These are phyloP conservation scores for Eospalax fontanierii DNA, from an alignment of 2,797 vertebrate species.

Conservation along the genomic window DNA sequence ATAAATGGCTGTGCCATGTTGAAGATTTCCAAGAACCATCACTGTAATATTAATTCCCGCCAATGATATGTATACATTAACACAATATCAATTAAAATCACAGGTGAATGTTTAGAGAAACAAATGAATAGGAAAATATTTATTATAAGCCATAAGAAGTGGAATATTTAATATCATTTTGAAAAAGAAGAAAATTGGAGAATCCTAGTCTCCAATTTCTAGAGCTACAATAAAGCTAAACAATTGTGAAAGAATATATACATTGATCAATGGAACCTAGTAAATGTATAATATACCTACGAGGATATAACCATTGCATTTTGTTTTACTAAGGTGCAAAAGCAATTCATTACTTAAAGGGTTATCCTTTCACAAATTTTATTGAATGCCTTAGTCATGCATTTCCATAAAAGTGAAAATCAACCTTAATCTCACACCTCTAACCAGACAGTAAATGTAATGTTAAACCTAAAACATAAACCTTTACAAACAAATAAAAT, in stretches of 20 bases:
- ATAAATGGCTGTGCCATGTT: not conserved
- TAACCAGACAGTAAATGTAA: too few species aligned
- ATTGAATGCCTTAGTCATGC: too few species aligned
- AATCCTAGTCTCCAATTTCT: slow-evolving; percentile 2
- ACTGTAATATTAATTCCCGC: not conserved
- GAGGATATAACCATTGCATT: too few species aligned
- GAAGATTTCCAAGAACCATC: not conserved
- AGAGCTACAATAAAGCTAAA: not conserved
- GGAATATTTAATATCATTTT: slow-evolving; percentile 1
- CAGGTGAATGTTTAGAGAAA: not conserved
- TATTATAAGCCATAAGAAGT: not conserved
- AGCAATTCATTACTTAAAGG: too few species aligned
- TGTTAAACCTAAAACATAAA: too few species aligned
- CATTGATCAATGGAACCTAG: not conserved
- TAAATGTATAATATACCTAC: not conserved
- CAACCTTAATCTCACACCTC: too few species aligned
- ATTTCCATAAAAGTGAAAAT: too few species aligned
- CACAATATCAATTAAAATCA: slow-evolving; percentile 20
- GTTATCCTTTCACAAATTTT: too few species aligned
- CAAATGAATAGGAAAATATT: slow-evolving; percentile 17
- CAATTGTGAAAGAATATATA: slow-evolving; percentile 9
- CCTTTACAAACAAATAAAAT: too few species aligned
- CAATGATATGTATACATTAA: slow-evolving; percentile 14
- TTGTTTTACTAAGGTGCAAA: too few species aligned
- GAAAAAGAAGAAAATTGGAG: not conserved